Evolutionary conservation across 2,113 vertebrate genomes (phyloP).

Genomic region (Hystrix cristata): DNA sequence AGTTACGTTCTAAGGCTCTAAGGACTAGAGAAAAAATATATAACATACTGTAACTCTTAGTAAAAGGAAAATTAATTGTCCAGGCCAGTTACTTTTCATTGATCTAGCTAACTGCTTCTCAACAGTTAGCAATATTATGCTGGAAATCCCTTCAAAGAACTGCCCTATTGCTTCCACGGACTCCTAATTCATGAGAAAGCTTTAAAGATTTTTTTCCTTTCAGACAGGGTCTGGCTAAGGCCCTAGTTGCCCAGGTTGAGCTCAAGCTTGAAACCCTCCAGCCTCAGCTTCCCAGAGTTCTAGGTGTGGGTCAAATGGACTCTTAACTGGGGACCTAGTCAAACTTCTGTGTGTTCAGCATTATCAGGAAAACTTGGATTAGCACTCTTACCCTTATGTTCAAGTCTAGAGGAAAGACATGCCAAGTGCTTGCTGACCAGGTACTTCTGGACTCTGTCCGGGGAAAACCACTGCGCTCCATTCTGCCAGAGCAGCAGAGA

Average conservation of each 20-base stretch:
- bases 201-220: neutral
- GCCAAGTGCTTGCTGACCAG: neutral
- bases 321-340: neutral
- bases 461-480: neutral
- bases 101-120: neutral
- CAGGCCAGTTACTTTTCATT: neutral
- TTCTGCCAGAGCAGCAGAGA: neutral
- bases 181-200: neutral
- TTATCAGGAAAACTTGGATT: neutral
- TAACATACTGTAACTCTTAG: conserved; percentile 14
- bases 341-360: conserved; percentile 16
- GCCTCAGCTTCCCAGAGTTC: neutral
- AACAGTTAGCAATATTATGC: neutral
- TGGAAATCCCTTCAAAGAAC: neutral
- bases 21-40: neutral
- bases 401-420: neutral
- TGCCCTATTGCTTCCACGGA: neutral
- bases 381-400: neutral
- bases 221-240: neutral
- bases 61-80: neutral
- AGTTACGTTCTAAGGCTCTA: neutral
- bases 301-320: neutral
- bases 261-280: neutral
- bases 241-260: neutral
- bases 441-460: neutral